A percentile compares a stretch with the other conserved stretches of the same genome.
Evolutionary conservation across 2,113 vertebrate genomes (phyloP).

Genomic region (Numida meleagris): DNA sequence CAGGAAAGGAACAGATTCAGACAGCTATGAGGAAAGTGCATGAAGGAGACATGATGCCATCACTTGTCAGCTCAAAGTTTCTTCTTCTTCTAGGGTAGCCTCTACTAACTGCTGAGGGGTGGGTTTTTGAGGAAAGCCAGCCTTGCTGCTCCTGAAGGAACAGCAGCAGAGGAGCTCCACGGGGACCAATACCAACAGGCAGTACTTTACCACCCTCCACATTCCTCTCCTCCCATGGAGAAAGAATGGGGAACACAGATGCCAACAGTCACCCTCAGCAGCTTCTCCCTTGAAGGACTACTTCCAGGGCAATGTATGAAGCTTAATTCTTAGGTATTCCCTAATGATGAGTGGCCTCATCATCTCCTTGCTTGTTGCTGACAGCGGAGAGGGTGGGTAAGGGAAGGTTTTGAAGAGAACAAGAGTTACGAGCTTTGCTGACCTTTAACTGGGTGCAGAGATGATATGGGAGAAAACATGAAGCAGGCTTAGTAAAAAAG

Average conservation of each 20-base stretch:
- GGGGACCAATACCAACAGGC: background rate
- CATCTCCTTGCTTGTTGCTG: background rate
- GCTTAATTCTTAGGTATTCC: background rate
- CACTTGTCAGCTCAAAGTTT: background rate
- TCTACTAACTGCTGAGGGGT: background rate
- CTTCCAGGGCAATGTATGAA: background rate
- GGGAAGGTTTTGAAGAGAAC: background rate
- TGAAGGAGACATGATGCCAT: background rate
- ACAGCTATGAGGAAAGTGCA: fast-evolving
- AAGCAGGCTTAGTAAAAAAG: background rate
- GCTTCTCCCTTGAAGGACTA: background rate
- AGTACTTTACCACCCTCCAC: background rate
- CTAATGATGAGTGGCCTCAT: background rate
- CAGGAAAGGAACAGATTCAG: background rate
- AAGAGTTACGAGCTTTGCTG: background rate
- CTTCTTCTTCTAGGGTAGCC: background rate
- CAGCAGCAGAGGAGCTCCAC: background rate
- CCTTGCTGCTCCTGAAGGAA: background rate
- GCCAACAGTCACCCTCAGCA: background rate
- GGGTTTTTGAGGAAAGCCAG: background rate
- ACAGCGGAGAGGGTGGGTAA: background rate
- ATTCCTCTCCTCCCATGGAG: fast-evolving
- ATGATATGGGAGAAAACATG: background rate
- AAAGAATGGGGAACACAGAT: fast-evolving
- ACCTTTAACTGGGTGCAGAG: slow-evolving; percentile 13